Evolutionary conservation across 2,113 vertebrate genomes (phyloP).

Genomic region (Aptenodytes patagonicus): DNA sequence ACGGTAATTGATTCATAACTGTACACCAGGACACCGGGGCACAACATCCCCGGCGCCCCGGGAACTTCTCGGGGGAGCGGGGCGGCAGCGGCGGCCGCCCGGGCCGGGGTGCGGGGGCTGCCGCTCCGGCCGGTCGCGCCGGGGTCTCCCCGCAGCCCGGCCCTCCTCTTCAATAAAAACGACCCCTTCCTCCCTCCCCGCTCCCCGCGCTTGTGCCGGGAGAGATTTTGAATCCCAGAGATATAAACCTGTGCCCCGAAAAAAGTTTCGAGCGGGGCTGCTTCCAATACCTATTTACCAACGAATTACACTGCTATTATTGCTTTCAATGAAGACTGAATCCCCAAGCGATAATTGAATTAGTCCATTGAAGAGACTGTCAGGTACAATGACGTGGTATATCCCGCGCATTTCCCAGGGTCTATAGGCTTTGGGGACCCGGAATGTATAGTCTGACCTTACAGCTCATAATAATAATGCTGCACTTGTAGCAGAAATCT

Average conservation of each 20-base stretch:
- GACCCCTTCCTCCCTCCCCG: background rate
- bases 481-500: slow-evolving; percentile 83
- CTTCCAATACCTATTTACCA: slow-evolving; percentile 58
- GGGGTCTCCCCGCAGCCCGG: background rate
- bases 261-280: slow-evolving; percentile 12
- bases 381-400: slow-evolving; percentile 81
- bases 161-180: background rate
- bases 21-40: background rate
- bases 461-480: slow-evolving; percentile 80
- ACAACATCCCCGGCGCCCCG: background rate
- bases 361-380: slow-evolving; percentile 80
- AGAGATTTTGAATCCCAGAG: background rate
- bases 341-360: slow-evolving; percentile 79
- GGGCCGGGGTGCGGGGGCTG: background rate
- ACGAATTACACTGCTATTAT: slow-evolving; percentile 63
- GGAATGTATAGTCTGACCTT: slow-evolving; percentile 84
- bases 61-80: background rate
- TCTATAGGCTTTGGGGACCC: slow-evolving; percentile 85
- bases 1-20: slow-evolving; percentile 1
- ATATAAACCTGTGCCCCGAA: background rate
- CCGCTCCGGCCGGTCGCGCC: background rate
- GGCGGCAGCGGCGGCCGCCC: background rate
- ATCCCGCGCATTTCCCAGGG: slow-evolving; percentile 77
- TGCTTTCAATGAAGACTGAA: slow-evolving; percentile 74
- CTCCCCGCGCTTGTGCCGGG: background rate